These are phyloP conservation scores for Nymphalis c-album DNA, from an alignment of 2,888 invertebrate genomes.

Conservation along the genomic window DNA sequence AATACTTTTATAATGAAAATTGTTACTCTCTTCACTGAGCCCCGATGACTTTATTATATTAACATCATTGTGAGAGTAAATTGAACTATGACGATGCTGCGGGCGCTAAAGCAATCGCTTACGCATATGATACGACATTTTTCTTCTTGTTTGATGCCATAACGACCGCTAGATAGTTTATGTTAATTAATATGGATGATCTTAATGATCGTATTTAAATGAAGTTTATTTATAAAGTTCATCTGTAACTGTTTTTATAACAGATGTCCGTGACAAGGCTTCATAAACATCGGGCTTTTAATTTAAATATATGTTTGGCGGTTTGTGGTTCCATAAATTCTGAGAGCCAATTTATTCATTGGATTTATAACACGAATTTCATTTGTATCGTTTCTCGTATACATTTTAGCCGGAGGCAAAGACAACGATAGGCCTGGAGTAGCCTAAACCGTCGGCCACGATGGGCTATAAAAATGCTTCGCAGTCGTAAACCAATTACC, in stretches of 20 bases:
- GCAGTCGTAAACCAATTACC: slow-evolving; percentile 75
- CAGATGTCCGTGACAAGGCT: slow-evolving; percentile 34
- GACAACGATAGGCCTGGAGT: slow-evolving; percentile 68
- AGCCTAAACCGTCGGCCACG: slow-evolving; percentile 58
- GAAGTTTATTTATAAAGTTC: slow-evolving; percentile 28
- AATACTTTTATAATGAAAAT: slow-evolving; percentile 71
- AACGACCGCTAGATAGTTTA: slow-evolving; percentile 40
- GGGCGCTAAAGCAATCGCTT: slow-evolving; percentile 56
- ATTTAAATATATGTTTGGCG: slow-evolving; percentile 30
- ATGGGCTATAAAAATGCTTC: slow-evolving; percentile 75
- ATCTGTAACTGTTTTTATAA: slow-evolving; percentile 29
- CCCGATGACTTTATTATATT: slow-evolving; percentile 73
- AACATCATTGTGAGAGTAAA: slow-evolving; percentile 76
- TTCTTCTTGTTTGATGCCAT: slow-evolving; percentile 43
- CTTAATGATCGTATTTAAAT: slow-evolving; percentile 28
- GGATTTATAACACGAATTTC: slow-evolving; percentile 47
- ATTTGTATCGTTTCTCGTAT: slow-evolving; percentile 69
- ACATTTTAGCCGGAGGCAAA: slow-evolving; percentile 56
- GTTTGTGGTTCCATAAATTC: slow-evolving; percentile 40
- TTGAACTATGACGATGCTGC: slow-evolving; percentile 67
- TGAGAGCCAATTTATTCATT: slow-evolving; percentile 64
- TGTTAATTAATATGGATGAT: slow-evolving; percentile 27
- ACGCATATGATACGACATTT: slow-evolving; percentile 56
- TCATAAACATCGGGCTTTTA: slow-evolving; percentile 41
- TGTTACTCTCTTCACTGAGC: slow-evolving; percentile 55